Evolutionary conservation across 2,113 vertebrate species (phyloP).

Genomic region (Rhinogobius similis): DNA sequence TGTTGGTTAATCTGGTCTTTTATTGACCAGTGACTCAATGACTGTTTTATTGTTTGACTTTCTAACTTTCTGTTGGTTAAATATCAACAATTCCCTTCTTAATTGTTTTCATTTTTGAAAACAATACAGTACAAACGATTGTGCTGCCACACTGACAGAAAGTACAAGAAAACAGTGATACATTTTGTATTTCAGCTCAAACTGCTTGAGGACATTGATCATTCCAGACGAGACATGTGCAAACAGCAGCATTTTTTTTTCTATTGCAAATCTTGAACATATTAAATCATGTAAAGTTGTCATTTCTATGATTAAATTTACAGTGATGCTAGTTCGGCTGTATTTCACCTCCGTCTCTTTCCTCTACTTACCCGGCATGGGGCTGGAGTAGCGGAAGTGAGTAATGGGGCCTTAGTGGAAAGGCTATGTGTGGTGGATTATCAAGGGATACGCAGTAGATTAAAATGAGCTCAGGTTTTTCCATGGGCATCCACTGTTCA

Average conservation of each 20-base stretch:
- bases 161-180: not conserved
- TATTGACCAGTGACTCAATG: no score
- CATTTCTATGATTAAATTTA: conserved; percentile 5
- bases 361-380: conserved; percentile 29
- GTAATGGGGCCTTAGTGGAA: conserved; percentile 44
- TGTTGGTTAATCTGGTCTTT: no score
- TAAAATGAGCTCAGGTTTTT: conserved; percentile 49
- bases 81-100: no score
- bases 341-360: conserved; percentile 8
- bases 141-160: not conserved
- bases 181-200: not conserved
- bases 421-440: conserved; percentile 41
- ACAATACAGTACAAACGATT: not conserved
- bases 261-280: not conserved
- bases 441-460: conserved; percentile 40
- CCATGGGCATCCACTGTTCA: conserved; percentile 36
- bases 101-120: not conserved
- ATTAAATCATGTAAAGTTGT: conserved; percentile 13
- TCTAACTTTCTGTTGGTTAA: no score
- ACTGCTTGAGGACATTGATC: not conserved
- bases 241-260: conserved; percentile 4
- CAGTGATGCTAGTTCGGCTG: conserved; percentile 4
- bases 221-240: not conserved
- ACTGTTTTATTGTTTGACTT: no score
- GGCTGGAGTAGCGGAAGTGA: conserved; percentile 43